Evolutionary conservation across 2,797 vertebrate species (phyloP), one percentile per base, ranked within the genome.

Genomic region (Podarcis lilfordi): DNA sequence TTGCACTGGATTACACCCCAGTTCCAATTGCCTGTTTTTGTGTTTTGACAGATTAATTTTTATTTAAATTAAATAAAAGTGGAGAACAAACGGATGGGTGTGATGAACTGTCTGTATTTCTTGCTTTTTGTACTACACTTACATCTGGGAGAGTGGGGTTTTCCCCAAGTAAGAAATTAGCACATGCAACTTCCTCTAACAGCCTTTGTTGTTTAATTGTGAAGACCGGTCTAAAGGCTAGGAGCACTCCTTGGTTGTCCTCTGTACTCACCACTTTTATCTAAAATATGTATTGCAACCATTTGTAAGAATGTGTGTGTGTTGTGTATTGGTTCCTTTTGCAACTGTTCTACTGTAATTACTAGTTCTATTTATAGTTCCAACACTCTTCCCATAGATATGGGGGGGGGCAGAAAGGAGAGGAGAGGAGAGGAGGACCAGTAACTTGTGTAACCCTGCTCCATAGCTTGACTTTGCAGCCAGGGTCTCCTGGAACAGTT

Each of bases 351-450:
- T 92, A 50, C 90, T 32, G 64, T 95, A 95, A 95, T 88, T 82
- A 37, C 72, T 91, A 89, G 72, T 93, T 94, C 84, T 93, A 77
- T 94, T 64, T 94, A 75, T 11, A 91, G 92, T 93, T 95, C 40
- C 92, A 91, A 92, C 71, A 79, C 43, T 68, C 69, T 89, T 66
- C 82, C 75, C 21, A 15, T 23, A 2, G 29, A 32, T n/a, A 23
- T 21, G 6, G 17, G 25, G 61, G n/a, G 89, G 80, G 84, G 80
- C 1, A 72, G 91, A 50, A 15, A 93, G 86, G 50, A 10, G 15
- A 40, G 88, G 83, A 10, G 15, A 40, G 88, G 83, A 78, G 68
- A 40, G 80, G 77, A 68, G 40, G 0, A 8, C 6, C 21, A 10
- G 10, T 94, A 90, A 92, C 84, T 83, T 89, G 82, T 89, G 86